Base-by-base conservation (phyloP, 2,888 invertebrate genomes). In the Pristionchus exspectatus region DNA sequence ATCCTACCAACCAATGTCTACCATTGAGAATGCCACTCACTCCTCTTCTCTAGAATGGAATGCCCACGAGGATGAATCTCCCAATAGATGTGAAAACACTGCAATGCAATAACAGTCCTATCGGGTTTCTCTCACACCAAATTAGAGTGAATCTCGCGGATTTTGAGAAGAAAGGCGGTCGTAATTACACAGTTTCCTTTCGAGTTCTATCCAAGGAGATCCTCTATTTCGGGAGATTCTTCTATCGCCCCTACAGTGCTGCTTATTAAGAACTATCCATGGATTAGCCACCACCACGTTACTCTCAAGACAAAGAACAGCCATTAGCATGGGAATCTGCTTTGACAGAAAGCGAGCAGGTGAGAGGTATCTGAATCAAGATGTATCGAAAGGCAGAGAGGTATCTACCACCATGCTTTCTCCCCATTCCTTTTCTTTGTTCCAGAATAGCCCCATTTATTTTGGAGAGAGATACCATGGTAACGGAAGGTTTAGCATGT, bases 81-180 rank as follows among this genome's bases (percentile, higher is more conserved):
- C 69, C 69, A 77, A 77, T 77, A 77, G 77, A 38, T 7, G 77
- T 77, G 44, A 77, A 38, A 77, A 77, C 44, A 77, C 38, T 44
- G 44, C 38, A 44, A 77, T 30, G 38, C 44, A 77, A 77, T 77
- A 77, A 77, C 38, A 77, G 72, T 18, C 72, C 72, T 72, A 72
- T 72, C 72, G 72, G 77, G 77, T 77, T 77, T 77, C 77, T 44
- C 38, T 24, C 77, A 24, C 77, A 24, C 69, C 77, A 77, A 77
- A 77, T 77, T 77, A 77, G 77, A 77, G 2, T 9, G 77, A 77
- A 77, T 77, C 77, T 77, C 24, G 24, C 77, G 7, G n/a, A 63
- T 63, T 63, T n/a, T 44, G 77, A 77, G 24, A 44, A 77, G 69
- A 72, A 44, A 44, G 44, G 44, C 72, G 72, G 72, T 44, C 44